Percentiles rank a stretch among this genome's conserved stretches.
Conservation (phyloP, 2,888 invertebrate genomes). For the Macroteleia sp. region DNA sequence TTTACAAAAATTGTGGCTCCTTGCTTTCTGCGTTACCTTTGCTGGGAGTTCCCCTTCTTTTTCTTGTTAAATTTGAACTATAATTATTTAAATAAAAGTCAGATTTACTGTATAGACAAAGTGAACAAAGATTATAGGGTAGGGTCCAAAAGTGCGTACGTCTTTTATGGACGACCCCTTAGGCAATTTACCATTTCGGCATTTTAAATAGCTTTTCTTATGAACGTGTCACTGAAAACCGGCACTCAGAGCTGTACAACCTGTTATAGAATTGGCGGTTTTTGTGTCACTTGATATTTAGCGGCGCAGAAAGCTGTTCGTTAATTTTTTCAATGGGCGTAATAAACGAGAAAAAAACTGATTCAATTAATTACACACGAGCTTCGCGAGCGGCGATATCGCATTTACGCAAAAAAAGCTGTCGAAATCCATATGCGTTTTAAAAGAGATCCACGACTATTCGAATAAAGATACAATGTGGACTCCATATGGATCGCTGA, state of each 20-base stretch:
- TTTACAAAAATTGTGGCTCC: too few species aligned
- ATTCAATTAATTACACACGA: slow-evolving; percentile 35
- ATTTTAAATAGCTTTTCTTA: slow-evolving; percentile 53
- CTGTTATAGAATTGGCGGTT: slow-evolving; percentile 38
- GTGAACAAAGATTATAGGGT: slow-evolving; percentile 50
- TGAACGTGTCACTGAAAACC: slow-evolving; percentile 33
- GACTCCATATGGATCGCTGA: slow-evolving; percentile 28
- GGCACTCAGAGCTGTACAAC: slow-evolving; percentile 36
- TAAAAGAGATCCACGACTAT: not conserved
- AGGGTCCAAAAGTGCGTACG: slow-evolving; percentile 51
- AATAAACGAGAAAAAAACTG: slow-evolving; percentile 14
- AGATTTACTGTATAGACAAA: slow-evolving; percentile 45
- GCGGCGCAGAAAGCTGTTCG: slow-evolving; percentile 14
- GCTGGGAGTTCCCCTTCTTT: too few species aligned
- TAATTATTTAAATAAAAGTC: slow-evolving; percentile 53
- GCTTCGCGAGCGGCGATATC: not conserved
- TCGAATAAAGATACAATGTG: slow-evolving; percentile 24
- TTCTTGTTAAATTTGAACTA: too few species aligned
- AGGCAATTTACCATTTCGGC: slow-evolving; percentile 44
- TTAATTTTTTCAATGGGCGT: slow-evolving; percentile 19
- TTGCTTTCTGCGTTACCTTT: too few species aligned
- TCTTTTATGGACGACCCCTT: slow-evolving; percentile 47
- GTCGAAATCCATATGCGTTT: not conserved
- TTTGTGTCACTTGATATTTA: slow-evolving; percentile 36
- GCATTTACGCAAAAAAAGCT: not conserved